These are phyloP conservation scores for Polypterus senegalus DNA, from an alignment of 2,113 vertebrate species.

Conservation along the genomic window DNA sequence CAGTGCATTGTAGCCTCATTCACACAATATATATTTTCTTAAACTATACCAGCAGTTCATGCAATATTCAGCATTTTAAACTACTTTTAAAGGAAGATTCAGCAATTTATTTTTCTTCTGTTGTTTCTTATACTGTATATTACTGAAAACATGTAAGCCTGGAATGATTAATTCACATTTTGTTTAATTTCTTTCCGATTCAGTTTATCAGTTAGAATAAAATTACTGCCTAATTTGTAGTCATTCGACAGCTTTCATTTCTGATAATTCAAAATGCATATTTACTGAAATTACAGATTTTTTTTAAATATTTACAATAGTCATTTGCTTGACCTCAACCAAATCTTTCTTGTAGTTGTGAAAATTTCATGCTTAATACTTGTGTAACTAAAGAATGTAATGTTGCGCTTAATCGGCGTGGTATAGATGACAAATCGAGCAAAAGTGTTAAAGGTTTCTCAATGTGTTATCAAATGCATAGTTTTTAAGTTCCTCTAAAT, in stretches of 20 bases:
- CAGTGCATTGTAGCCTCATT: slow-evolving; percentile 65
- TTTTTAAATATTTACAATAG: slow-evolving; percentile 21
- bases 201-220: slow-evolving; percentile 29
- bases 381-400: slow-evolving; percentile 54
- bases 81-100: slow-evolving; percentile 73
- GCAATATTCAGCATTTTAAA: slow-evolving; percentile 78
- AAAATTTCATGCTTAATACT: slow-evolving; percentile 55
- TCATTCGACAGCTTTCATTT: slow-evolving; percentile 7
- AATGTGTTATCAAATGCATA: slow-evolving; percentile 53
- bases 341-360: slow-evolving; percentile 54
- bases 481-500: slow-evolving; percentile 9
- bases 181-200: slow-evolving; percentile 35
- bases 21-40: slow-evolving; percentile 77
- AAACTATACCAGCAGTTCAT: slow-evolving; percentile 73
- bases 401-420: slow-evolving; percentile 56
- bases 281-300: slow-evolving; percentile 20
- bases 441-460: slow-evolving; percentile 42
- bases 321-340: slow-evolving; percentile 47
- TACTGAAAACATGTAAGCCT: slow-evolving; percentile 55
- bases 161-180: slow-evolving; percentile 31
- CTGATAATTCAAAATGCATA: slow-evolving; percentile 17
- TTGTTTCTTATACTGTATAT: slow-evolving; percentile 55
- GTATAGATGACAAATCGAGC: slow-evolving; percentile 58
- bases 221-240: not conserved
- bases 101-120: slow-evolving; percentile 30